Conservation (phyloP, 2,888 invertebrate genomes). For the Macaria liturata region DNA sequence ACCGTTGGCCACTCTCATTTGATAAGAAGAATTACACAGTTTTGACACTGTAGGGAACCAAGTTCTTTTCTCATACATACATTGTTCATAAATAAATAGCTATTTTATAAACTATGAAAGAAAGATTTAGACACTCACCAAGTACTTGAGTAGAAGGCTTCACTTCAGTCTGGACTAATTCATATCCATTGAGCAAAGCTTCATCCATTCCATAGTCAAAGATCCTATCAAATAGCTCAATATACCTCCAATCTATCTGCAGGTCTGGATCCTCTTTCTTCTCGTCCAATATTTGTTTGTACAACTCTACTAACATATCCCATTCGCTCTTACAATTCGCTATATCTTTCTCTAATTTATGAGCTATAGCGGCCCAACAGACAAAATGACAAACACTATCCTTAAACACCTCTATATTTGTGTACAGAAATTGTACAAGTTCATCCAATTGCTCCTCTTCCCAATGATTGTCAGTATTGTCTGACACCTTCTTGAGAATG, state of each 20-base stretch:
- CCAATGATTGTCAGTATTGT: constrained; percentile 44
- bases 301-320: constrained; percentile 58
- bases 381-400: constrained; percentile 66
- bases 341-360: constrained; percentile 48
- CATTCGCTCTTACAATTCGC: constrained; percentile 57
- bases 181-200: constrained; percentile 57
- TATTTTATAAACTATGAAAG: no score
- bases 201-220: constrained; percentile 75
- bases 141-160: constrained; percentile 19
- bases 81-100: no score
- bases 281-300: constrained; percentile 62
- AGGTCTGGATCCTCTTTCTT: constrained; percentile 72
- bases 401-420: constrained; percentile 67
- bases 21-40: no score
- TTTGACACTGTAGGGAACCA: no score
- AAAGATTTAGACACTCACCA: constrained; percentile 3
- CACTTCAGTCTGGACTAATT: constrained; percentile 10
- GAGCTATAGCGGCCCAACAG: constrained; percentile 59
- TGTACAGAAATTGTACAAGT: constrained; percentile 63
- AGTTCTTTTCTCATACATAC: no score
- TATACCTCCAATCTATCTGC: constrained; percentile 74
- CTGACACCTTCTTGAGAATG: constrained; percentile 39
- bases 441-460: constrained; percentile 53
- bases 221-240: constrained; percentile 72
- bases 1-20: no score